These are phyloP conservation scores for Anastrepha obliqua DNA, from an alignment of 1,140 invertebrate genomes.

Conservation along the genomic window DNA sequence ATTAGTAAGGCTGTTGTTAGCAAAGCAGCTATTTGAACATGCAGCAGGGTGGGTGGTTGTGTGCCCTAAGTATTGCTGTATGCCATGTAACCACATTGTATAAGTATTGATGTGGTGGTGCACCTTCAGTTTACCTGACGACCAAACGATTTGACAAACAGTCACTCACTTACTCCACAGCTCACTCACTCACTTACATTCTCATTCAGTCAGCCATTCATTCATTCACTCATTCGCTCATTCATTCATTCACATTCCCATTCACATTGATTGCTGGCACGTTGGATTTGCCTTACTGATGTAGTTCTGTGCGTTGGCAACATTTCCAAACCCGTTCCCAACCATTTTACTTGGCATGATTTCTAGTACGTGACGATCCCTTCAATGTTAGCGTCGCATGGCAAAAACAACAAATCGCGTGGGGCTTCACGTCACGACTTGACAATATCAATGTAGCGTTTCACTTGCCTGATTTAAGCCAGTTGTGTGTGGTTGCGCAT, in stretches of 20 bases:
- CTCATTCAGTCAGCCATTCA: not conserved
- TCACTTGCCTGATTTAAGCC: constrained; percentile 44
- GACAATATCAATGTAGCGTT: not conserved
- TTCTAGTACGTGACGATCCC: constrained; percentile 69
- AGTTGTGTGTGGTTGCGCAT: constrained; percentile 4
- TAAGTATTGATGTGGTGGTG: not conserved
- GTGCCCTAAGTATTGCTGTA: no score
- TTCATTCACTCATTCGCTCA: not conserved
- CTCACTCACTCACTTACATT: not conserved
- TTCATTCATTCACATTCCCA: constrained; percentile 60
- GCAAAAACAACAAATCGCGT: not conserved
- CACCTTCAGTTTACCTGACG: not conserved
- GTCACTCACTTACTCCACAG: not conserved
- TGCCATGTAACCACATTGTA: not conserved
- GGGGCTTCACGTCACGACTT: not conserved
- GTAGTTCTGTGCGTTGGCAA: constrained; percentile 61
- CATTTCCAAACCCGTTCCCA: constrained; percentile 62
- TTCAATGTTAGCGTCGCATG: not conserved
- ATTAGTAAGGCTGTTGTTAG: not conserved
- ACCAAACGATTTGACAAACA: constrained; percentile 55
- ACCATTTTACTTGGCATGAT: constrained; percentile 62
- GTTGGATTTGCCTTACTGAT: constrained; percentile 68
- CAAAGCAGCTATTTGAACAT: no score
- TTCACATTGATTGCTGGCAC: constrained; percentile 71
- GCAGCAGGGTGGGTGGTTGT: no score